Conservation (phyloP, 2,113 vertebrate species). For the Benitochromis conjunctus region DNA sequence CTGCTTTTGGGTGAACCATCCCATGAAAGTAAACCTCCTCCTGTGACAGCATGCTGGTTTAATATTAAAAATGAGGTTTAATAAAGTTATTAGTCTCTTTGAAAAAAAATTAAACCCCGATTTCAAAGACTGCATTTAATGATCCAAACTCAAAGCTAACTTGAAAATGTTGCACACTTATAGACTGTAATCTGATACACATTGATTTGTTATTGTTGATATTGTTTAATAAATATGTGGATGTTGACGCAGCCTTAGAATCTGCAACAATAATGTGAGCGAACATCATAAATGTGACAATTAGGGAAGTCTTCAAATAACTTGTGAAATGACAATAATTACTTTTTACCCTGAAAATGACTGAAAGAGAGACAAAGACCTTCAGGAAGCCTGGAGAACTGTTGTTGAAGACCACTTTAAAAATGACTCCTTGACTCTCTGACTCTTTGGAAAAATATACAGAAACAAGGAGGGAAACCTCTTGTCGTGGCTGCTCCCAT, state of each 20-base stretch:
- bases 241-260: not conserved
- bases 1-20: not conserved
- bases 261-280: not conserved
- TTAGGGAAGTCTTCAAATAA: not conserved
- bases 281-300: not conserved
- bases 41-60: not conserved
- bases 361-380: not conserved
- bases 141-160: not conserved
- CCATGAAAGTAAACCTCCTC: not conserved
- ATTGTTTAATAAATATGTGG: not conserved
- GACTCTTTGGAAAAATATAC: not conserved
- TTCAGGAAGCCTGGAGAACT: not conserved
- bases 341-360: not conserved
- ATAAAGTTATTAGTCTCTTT: not conserved
- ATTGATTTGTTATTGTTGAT: too few relatives aligned
- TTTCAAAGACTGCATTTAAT: not conserved
- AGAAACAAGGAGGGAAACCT: not conserved
- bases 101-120: not conserved
- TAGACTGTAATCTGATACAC: not conserved
- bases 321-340: not conserved
- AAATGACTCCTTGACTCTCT: not conserved
- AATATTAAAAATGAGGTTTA: not conserved
- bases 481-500: not conserved
- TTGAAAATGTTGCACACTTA: not conserved
- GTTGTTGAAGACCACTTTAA: not conserved